Percentiles rank a stretch among this genome's conserved stretches.
Evolutionary conservation across 1,140 invertebrate species (phyloP).

Genomic region (Listronotus bonariensis): DNA sequence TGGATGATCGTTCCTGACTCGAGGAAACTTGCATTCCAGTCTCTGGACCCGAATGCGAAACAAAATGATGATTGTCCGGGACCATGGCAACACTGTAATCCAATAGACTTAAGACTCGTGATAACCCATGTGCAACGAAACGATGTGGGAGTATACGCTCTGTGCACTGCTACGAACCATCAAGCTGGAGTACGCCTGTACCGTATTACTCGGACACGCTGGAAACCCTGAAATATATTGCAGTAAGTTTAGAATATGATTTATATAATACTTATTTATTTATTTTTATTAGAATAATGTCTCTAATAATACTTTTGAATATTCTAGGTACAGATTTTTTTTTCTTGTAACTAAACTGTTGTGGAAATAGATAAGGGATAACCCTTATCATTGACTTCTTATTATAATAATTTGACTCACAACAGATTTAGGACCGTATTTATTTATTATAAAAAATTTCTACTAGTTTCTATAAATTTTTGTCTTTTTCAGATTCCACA

Average conservation of each 20-base stretch:
- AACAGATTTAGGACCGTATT: no score
- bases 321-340: no score
- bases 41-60: conserved; percentile 67
- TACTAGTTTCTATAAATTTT: neutral
- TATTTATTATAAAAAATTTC: no score
- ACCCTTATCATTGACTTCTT: no score
- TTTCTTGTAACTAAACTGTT: no score
- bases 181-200: conserved; percentile 76
- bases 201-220: conserved; percentile 69
- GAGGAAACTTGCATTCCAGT: conserved; percentile 68
- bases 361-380: no score
- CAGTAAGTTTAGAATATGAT: conserved; percentile 57
- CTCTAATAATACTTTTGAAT: no score
- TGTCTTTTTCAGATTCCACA: conserved; percentile 51
- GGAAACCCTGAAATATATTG: conserved; percentile 73
- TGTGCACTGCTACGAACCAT: conserved; percentile 80
- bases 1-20: conserved; percentile 71
- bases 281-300: no score
- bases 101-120: conserved; percentile 69
- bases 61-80: conserved; percentile 77
- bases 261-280: no score
- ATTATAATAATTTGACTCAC: no score
- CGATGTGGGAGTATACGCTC: conserved; percentile 76
- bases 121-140: conserved; percentile 72
- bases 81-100: conserved; percentile 76